Percentiles rank a stretch among this genome's conserved stretches.
These are phyloP conservation scores for Hylia prasina DNA, from an alignment of 2,113 vertebrate species.

Conservation along the genomic window DNA sequence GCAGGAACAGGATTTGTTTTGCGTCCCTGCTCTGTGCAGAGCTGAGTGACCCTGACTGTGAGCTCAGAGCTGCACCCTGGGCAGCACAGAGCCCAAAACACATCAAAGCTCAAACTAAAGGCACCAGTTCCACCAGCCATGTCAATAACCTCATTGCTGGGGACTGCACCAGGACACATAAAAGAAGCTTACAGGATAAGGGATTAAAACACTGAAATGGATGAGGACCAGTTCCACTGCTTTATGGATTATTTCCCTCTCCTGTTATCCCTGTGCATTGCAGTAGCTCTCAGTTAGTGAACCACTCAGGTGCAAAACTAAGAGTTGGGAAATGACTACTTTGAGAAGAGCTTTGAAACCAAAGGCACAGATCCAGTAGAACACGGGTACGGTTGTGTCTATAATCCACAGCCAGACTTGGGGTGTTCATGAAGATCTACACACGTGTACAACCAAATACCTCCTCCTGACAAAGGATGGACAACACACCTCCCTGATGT, in stretches of 20 bases:
- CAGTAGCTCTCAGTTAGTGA: neutral
- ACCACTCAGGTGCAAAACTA: neutral
- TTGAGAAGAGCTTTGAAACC: neutral
- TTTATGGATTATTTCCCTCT: neutral
- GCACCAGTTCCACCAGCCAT: neutral
- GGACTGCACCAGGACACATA: neutral
- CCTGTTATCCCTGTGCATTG: neutral
- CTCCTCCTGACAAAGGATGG: neutral
- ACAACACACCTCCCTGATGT: neutral
- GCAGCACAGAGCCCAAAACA: too few relatives aligned
- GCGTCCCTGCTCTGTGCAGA: too few relatives aligned
- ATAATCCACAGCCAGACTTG: neutral
- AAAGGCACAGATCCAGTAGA: neutral
- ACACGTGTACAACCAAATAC: neutral
- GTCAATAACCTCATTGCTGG: accelerated
- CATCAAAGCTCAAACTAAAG: too few relatives aligned
- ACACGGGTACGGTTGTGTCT: neutral
- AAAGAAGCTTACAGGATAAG: neutral
- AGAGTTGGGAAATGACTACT: accelerated
- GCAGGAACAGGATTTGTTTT: too few relatives aligned
- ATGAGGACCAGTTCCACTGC: neutral
- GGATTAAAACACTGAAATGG: neutral
- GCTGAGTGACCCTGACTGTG: too few relatives aligned
- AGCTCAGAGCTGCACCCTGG: too few relatives aligned
- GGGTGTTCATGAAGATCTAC: neutral